phyloP scores from a whole-genome alignment of 2,888 invertebrate species.

The Macaria liturata region DNA sequence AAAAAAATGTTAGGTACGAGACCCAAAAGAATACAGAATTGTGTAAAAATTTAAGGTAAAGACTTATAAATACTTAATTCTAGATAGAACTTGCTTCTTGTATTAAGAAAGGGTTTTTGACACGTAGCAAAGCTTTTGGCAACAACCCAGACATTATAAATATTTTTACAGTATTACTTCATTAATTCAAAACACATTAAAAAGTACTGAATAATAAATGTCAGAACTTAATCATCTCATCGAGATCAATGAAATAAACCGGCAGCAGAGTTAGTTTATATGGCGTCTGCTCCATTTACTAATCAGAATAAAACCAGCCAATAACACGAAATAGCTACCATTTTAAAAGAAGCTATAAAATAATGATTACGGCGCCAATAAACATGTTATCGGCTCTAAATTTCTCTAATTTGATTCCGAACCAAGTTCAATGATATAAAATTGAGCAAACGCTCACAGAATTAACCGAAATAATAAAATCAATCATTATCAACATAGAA shows the following conservation, averaged over 20 bases:
- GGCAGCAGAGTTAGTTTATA: background rate
- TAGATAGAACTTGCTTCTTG: no score
- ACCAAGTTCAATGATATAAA: slow-evolving; percentile 13
- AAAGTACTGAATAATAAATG: slow-evolving; percentile 1
- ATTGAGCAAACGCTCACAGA: slow-evolving; percentile 6
- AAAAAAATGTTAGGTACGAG: no score
- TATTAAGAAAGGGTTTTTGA: no score
- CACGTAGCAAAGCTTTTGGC: no score
- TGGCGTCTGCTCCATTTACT: slow-evolving; percentile 13
- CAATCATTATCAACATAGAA: slow-evolving; percentile 17
- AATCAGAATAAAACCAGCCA: slow-evolving; percentile 16
- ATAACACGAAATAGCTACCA: slow-evolving; percentile 17
- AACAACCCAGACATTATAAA: no score
- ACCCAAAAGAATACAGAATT: no score
- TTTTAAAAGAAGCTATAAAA: slow-evolving; percentile 10
- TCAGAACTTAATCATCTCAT: slow-evolving; percentile 1
- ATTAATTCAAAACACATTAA: no score
- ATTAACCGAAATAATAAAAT: slow-evolving; percentile 10
- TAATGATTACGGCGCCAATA: slow-evolving; percentile 14
- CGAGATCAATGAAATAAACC: slow-evolving; percentile 7
- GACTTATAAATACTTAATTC: no score
- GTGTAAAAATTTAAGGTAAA: no score
- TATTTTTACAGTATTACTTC: no score
- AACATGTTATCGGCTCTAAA: slow-evolving; percentile 17
- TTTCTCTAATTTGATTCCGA: slow-evolving; percentile 19